Conservation (phyloP, 2,797 vertebrate genomes). For the Kryptopterus vitreolus region DNA sequence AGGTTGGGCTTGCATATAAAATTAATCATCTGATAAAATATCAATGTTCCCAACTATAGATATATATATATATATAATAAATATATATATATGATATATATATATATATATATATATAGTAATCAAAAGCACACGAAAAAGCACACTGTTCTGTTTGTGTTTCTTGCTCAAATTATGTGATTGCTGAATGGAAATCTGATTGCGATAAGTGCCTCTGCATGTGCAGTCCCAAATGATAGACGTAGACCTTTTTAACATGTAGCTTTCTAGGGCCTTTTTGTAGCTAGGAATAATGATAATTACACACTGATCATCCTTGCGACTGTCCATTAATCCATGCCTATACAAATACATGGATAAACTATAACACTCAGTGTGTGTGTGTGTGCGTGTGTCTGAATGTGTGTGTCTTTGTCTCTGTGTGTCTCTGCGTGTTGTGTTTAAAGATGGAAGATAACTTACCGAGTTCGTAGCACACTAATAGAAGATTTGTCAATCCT, state of each 20-base stretch:
- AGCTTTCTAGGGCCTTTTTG: slow-evolving; percentile 11
- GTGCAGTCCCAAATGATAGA: background rate
- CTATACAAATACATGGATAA: slow-evolving; percentile 31
- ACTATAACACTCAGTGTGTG: background rate
- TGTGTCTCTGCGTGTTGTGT: background rate
- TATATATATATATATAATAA: too few species aligned
- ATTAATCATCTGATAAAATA: too few species aligned
- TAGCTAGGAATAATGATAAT: slow-evolving; percentile 19
- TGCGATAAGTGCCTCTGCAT: slow-evolving; percentile 8
- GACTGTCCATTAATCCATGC: slow-evolving; percentile 3
- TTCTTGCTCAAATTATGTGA: background rate
- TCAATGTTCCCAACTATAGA: too few species aligned
- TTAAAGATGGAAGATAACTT: slow-evolving; percentile 40
- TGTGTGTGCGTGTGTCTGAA: background rate
- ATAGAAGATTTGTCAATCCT: slow-evolving; percentile 57
- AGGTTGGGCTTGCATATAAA: background rate
- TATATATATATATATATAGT: too few species aligned
- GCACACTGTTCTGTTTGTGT: slow-evolving; percentile 14
- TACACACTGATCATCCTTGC: slow-evolving; percentile 15
- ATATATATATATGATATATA: too few species aligned
- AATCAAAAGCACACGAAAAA: background rate
- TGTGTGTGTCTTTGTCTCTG: too few species aligned
- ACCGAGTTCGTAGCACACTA: slow-evolving; percentile 46
- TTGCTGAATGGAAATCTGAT: slow-evolving; percentile 25
- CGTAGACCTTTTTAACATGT: background rate